Base-by-base conservation (phyloP, 2,888 invertebrate genomes). In the Ophion slaviceki region DNA sequence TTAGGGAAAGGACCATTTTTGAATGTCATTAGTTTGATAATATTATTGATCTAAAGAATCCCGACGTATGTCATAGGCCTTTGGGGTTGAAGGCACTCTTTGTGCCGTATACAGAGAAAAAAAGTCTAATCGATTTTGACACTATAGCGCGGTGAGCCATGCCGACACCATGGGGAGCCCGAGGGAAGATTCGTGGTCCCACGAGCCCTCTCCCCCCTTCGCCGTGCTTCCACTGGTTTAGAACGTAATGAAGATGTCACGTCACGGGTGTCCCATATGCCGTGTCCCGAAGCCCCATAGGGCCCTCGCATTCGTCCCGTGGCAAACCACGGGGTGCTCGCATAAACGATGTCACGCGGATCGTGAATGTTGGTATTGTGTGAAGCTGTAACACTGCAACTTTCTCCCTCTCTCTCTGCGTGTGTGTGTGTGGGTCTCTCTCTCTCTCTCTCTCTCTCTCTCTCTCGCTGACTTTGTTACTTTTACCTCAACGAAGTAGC, bases 161-260 rank as follows among this genome's bases (percentile, higher is more conserved):
- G 61, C 57, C 71, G 85, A 82, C 87, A 72, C 88, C 70, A 28
- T 87, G 87, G 87, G 81, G 84, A 80, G 85, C 66, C 80, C 6
- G 62, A 81, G 86, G 45, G 84, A 81, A 81, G 86, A 74, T 72
- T 82, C 36, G 77, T 68, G 80, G 83, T 78, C 80, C 86, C 77
- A 77, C 77, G 62, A 75, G 82, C 70, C 57, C 40, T 59, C 62
- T 2, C 40, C 24, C 40, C 57, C 28, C 47, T 14, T 36, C 66
- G 6, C 36, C 28, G 40, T 66, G 10, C 17, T 36, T 20, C 57
- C 68, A 17, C 20, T 17, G 77, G 68, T 80, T 81, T 78, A 75
- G 81, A 71, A 79, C 74, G 91, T 92, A 92, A 93, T 92, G 92
- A 93, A 92, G 92, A 93, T 91, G 91, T 93, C 91, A 90, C 91